phyloP scores from a whole-genome alignment of 2,888 invertebrate genomes.

The Cinara cedri region DNA sequence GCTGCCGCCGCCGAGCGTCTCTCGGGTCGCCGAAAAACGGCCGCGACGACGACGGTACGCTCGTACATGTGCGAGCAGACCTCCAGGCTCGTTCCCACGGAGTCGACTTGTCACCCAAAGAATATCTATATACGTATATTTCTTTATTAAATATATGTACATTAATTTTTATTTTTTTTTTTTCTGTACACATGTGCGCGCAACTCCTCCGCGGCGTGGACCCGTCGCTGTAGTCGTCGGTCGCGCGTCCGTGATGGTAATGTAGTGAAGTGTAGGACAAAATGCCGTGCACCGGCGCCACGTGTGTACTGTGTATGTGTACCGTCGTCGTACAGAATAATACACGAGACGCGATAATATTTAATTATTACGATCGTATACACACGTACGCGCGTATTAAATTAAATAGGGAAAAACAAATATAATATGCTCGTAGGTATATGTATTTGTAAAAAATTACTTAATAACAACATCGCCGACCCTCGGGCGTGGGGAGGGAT shows the following conservation, averaged over 20 bases:
- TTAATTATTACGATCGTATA: conserved; percentile 20
- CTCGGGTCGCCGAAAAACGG: conserved; percentile 37
- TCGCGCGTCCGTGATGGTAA: conserved; percentile 40
- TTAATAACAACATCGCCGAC: conserved; percentile 25
- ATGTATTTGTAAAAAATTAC: too few relatives aligned
- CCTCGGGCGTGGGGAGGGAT: neutral
- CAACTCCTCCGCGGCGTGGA: too few relatives aligned
- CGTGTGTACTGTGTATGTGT: neutral
- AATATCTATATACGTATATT: conserved; percentile 20
- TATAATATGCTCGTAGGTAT: too few relatives aligned
- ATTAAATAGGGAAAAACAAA: conserved; percentile 35
- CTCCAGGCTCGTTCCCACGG: conserved; percentile 56
- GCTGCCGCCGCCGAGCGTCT: neutral
- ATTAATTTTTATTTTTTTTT: too few relatives aligned
- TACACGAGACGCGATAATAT: conserved; percentile 24
- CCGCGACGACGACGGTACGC: neutral
- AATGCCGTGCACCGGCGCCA: conserved; percentile 51
- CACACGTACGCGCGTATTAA: too few relatives aligned
- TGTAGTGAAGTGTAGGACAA: conserved; percentile 47
- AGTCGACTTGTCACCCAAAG: conserved; percentile 53
- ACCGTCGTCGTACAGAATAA: neutral
- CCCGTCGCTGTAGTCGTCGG: neutral
- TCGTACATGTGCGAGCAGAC: conserved; percentile 50
- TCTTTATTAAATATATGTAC: too few relatives aligned
- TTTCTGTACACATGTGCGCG: too few relatives aligned